Evolutionary conservation across 2,797 vertebrate species (phyloP), one percentile per base, ranked within the genome.

Genomic region (Carapus acus): DNA sequence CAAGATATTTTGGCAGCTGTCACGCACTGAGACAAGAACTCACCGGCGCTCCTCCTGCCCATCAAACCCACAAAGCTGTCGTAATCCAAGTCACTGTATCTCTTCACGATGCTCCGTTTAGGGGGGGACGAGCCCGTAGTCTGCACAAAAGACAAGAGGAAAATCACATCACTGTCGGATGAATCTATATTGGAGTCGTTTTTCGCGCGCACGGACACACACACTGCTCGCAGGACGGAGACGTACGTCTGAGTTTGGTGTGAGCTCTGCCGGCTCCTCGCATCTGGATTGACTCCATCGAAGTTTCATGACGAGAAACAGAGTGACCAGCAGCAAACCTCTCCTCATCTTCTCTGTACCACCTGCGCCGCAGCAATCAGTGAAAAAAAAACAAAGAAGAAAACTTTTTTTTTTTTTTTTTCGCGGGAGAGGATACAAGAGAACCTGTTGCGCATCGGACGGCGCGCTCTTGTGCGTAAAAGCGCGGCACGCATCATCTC

Each of bases 41-140:
- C 81, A 93, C 93, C 90, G 1, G 87, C 47, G 48, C 77, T 88
- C 66, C 91, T 87, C 77, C 87, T 89, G 42, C 91, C 90, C 88
- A 93, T 90, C 66, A 89, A 69, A 54, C 88, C 89, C 39, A 94
- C 90, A 75, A 96, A 85, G 62, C 87, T 93, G 77, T 94, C 91
- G 62, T 92, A 91, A 67, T 92, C 91, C 76, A 90, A 78, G 65
- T 91, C 88, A 34, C 84, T 88, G 41, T 91, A 90, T 50, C 87
- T 79, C 80, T 88, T 91, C 50, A 90, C 73, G 66, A 91, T 67
- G 15, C 81, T 87, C 1, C 82, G 80, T 55, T 90, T 85, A 14
- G 89, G 58, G 31, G 73, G 84, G 21, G 83, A 83, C 50, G 85
- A 73, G 56, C 78, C 82, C 20, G 24, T 52, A 34, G 65, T 74